A percentile compares a stretch with the other conserved stretches of the same genome.
Conservation (phyloP, 2,113 vertebrate genomes). For the Spea multiplicata region DNA sequence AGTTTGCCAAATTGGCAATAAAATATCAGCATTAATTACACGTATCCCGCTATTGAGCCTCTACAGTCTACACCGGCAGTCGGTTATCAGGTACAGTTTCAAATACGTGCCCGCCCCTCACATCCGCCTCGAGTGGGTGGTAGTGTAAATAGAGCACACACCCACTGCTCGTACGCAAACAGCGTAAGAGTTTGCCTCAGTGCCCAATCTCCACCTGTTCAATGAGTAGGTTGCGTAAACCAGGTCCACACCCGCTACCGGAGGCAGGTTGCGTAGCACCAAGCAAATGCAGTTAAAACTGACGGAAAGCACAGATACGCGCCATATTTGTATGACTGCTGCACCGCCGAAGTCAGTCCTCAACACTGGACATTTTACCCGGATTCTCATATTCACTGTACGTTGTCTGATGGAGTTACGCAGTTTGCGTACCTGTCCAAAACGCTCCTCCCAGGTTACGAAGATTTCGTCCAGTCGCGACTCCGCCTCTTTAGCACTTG, state of each 20-base stretch:
- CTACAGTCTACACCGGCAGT: background rate
- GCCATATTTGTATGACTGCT: too few species aligned
- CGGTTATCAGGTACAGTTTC: constrained; percentile 21
- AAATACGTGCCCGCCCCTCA: background rate
- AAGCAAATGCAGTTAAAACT: background rate
- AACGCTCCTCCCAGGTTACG: constrained; percentile 23
- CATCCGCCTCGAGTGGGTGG: constrained; percentile 9
- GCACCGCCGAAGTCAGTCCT: background rate
- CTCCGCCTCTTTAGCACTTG: constrained; percentile 48
- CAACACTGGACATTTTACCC: too few species aligned
- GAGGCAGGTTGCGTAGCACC: background rate
- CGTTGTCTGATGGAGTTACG: background rate
- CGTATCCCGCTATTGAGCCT: background rate
- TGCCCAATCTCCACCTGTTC: background rate
- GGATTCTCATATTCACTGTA: too few species aligned
- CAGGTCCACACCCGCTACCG: background rate
- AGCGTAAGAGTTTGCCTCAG: background rate
- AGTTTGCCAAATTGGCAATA: constrained; percentile 7
- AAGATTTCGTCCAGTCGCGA: background rate
- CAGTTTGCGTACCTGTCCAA: constrained; percentile 33
- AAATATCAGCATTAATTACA: background rate
- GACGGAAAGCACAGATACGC: fast-evolving
- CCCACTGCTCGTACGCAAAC: constrained; percentile 42
- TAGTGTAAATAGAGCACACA: background rate
- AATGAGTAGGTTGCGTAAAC: background rate